Conservation (phyloP, 2,888 invertebrate species). For the Chaetoderma sp. region DNA sequence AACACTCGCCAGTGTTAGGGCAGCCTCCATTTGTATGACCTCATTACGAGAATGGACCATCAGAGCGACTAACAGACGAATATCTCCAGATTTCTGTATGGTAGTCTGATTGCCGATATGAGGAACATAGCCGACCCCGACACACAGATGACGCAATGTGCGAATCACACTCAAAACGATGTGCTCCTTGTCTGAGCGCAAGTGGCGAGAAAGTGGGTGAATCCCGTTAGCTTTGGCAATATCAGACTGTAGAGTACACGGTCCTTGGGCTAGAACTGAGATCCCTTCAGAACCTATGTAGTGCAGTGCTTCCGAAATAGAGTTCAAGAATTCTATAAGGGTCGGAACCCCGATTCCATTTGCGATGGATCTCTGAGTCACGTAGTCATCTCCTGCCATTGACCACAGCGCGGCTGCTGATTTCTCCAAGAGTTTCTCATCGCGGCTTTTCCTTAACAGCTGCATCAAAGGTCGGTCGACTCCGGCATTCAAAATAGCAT, state of each 20-base stretch:
- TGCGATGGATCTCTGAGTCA: conserved; percentile 62
- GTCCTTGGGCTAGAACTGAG: conserved; percentile 64
- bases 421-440: conserved; percentile 54
- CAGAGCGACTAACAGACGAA: conserved; percentile 62
- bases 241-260: conserved; percentile 56
- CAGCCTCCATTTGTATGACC: conserved; percentile 66
- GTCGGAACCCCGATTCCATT: conserved; percentile 60
- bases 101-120: conserved; percentile 59
- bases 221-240: conserved; percentile 63
- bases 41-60: conserved; percentile 64
- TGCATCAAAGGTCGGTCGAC: conserved; percentile 62
- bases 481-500: conserved; percentile 50
- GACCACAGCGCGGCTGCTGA: conserved; percentile 67
- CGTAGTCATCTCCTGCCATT: conserved; percentile 60
- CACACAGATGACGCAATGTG: conserved; percentile 61
- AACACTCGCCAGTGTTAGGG: conserved; percentile 62
- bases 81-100: conserved; percentile 59
- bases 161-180: conserved; percentile 65
- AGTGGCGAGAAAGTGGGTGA: conserved; percentile 57
- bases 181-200: conserved; percentile 61
- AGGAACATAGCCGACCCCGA: conserved; percentile 65
- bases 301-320: conserved; percentile 62
- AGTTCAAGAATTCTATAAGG: conserved; percentile 65
- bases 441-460: conserved; percentile 56
- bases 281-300: conserved; percentile 66